These are phyloP conservation scores for Papilio xuthus DNA, from an alignment of 1,140 invertebrate genomes.

Conservation along the genomic window DNA sequence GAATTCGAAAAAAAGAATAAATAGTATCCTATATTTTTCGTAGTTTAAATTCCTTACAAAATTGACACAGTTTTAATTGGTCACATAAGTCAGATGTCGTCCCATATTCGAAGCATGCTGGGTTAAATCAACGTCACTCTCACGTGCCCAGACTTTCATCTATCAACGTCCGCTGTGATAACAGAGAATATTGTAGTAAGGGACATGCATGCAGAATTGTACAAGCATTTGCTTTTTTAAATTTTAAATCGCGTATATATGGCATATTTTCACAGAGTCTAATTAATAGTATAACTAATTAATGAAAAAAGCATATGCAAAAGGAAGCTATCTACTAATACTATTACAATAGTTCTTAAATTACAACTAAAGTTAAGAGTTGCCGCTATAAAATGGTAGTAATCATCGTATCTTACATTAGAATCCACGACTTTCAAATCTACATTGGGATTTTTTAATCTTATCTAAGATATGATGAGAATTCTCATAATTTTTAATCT, in stretches of 20 bases:
- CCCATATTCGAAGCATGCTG: not conserved
- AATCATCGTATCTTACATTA: not conserved
- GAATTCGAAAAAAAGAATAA: too few relatives aligned
- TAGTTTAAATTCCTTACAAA: not conserved
- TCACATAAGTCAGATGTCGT: not conserved
- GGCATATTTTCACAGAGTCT: not conserved
- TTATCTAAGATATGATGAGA: not conserved
- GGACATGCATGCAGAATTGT: not conserved
- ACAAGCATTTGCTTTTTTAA: not conserved
- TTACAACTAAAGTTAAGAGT: too few relatives aligned
- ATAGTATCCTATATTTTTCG: too few relatives aligned
- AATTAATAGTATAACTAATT: too few relatives aligned
- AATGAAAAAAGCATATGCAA: too few relatives aligned
- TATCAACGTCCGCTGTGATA: not conserved
- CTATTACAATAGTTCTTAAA: too few relatives aligned
- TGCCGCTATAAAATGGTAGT: too few relatives aligned
- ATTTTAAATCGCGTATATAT: not conserved
- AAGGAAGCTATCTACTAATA: too few relatives aligned
- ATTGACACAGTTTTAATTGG: not conserved
- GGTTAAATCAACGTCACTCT: not conserved
- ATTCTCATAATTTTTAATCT: not conserved
- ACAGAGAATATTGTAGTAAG: not conserved
- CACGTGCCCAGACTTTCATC: slow-evolving; percentile 12
- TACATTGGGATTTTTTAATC: not conserved
- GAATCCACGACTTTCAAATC: not conserved